These are phyloP conservation scores for Ctenomys sociabilis DNA, from an alignment of 2,113 vertebrate genomes.

Conservation along the genomic window DNA sequence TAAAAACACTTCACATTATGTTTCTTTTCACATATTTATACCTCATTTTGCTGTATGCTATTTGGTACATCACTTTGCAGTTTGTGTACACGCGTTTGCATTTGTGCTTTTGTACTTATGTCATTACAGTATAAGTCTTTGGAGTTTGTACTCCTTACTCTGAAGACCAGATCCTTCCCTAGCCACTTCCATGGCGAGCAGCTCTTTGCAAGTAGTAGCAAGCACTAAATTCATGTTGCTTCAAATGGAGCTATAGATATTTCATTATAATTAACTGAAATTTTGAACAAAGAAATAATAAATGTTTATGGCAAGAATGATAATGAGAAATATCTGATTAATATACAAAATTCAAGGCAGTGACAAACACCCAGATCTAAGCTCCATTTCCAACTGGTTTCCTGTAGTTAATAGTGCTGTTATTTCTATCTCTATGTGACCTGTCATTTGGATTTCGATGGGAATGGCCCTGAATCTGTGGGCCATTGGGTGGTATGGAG, in stretches of 20 bases:
- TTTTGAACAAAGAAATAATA: neutral
- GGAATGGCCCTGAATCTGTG: neutral
- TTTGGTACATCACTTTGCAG: neutral
- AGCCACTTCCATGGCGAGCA: neutral
- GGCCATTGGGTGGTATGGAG: too few species aligned
- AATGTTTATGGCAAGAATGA: neutral
- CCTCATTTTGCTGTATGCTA: neutral
- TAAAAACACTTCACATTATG: neutral
- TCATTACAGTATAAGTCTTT: neutral
- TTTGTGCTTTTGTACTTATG: neutral
- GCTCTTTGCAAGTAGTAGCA: neutral
- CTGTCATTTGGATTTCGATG: neutral
- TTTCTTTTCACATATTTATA: neutral
- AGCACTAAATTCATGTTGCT: neutral
- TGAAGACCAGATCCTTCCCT: neutral
- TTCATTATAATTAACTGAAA: neutral
- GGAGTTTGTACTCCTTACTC: neutral
- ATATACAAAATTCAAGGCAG: neutral
- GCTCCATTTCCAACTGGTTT: neutral
- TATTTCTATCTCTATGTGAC: neutral
- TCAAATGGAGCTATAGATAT: neutral
- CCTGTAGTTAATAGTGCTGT: neutral
- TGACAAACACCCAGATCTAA: neutral
- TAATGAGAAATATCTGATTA: neutral
- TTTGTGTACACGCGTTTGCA: neutral